Evolutionary conservation across 2,888 invertebrate species (phyloP).

Genomic region (Gibbula magus): DNA sequence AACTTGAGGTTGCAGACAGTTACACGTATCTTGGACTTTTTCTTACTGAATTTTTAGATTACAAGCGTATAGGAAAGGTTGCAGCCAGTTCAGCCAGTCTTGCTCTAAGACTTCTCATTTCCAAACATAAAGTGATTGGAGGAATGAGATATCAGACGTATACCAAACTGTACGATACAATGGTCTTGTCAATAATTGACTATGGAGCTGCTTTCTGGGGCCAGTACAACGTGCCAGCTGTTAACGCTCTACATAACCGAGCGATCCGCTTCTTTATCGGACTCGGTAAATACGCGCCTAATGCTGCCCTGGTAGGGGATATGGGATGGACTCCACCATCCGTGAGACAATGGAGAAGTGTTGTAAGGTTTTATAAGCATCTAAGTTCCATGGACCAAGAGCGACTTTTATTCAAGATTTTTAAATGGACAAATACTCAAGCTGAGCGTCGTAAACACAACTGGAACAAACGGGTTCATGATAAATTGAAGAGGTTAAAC

Average conservation of each 20-base stretch:
- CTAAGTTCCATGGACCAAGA: too few relatives aligned
- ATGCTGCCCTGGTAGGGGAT: constrained; percentile 14
- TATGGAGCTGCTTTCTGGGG: constrained; percentile 24
- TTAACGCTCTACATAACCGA: constrained; percentile 13
- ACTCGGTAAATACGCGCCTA: neutral
- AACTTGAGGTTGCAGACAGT: neutral
- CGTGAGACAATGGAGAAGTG: too few relatives aligned
- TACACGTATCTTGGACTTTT: neutral
- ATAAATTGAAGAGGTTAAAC: too few relatives aligned
- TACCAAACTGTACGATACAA: too few relatives aligned
- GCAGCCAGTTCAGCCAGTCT: constrained; percentile 3
- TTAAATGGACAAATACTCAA: too few relatives aligned
- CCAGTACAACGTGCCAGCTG: too few relatives aligned
- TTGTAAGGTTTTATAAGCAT: too few relatives aligned
- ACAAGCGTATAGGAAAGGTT: neutral
- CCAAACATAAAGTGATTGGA: constrained; percentile 14
- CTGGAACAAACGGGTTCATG: too few relatives aligned
- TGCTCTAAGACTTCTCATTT: constrained; percentile 17
- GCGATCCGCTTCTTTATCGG: neutral
- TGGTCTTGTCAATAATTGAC: neutral
- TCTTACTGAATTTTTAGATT: constrained; percentile 22
- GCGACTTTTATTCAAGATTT: too few relatives aligned
- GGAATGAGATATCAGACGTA: too few relatives aligned
- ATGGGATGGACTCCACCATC: constrained; percentile 4
- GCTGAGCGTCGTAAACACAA: too few relatives aligned